Base-by-base conservation (phyloP, 2,797 vertebrate genomes). In the Myiothlypis coronata region DNA sequence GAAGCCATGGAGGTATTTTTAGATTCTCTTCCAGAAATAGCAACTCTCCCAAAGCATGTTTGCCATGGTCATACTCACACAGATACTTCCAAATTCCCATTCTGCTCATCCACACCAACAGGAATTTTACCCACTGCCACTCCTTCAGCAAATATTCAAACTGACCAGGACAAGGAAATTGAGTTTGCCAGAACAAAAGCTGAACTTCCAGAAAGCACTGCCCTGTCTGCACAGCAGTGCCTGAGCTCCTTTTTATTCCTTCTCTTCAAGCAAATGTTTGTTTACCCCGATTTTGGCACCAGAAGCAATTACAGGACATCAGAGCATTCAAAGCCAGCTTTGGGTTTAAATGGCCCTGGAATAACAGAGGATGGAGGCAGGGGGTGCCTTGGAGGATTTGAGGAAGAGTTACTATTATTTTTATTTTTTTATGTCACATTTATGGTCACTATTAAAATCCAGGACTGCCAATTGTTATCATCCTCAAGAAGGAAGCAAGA, bases 271-370 rank as follows among this genome's bases (percentile, higher is more conserved):
- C 9, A 65, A 84, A 57, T 1, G 8, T 91, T 96, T 96, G 43
- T 93, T 92, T 79, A 75, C 15, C 47, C 76, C 39, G 8, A 82
- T 93, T 92, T 91, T 93, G 94, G 94, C 84, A 92, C 35, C 39
- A 85, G 43, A 69, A 88, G 39, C 65, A 76, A 88, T 39, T 52
- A 49, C 34, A 83, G 67, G 61, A 63, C 56, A 88, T 67, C 14
- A 43, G 55, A 41, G 72, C 35, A 80, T 72, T 91, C 87, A 94
- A 92, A 93, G 65, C 28, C 50, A 83, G 84, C 11, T 59, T 55
- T 61, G 14, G 65, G 57, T 59, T 94, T 34, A 57, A 90, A 88
- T 8, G n/a, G 50, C 28, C n/a, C 61, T 67, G 34, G 41, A 92
- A 72, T 84, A 94, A 88, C 79, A 90, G 41, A 53, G 39, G 49